These are phyloP conservation scores for Chrysolina haemoptera DNA, from an alignment of 2,888 invertebrate species.

Conservation along the genomic window DNA sequence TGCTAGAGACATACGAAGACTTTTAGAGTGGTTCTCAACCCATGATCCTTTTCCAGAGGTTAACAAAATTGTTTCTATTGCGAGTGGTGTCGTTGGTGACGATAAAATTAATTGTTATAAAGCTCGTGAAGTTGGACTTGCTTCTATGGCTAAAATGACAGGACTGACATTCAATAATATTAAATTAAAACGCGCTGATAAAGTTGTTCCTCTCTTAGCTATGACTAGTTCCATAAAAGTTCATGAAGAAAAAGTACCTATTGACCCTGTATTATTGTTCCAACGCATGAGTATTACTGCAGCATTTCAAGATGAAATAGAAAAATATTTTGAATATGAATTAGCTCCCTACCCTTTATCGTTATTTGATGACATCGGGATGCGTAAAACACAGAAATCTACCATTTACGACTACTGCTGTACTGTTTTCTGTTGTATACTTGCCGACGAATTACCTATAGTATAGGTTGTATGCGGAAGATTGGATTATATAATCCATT, in stretches of 20 bases:
- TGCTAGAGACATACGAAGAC: slow-evolving; percentile 50
- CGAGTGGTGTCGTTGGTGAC: slow-evolving; percentile 36
- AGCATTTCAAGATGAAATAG: not conserved
- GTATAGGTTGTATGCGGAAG: too few relatives aligned
- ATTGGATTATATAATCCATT: too few relatives aligned
- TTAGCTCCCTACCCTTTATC: not conserved
- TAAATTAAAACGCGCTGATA: not conserved
- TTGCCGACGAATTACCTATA: too few relatives aligned
- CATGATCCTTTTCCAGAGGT: slow-evolving; percentile 35
- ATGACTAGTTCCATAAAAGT: slow-evolving; percentile 23
- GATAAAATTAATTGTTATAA: slow-evolving; percentile 33
- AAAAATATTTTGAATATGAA: slow-evolving; percentile 18
- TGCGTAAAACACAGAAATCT: not conserved
- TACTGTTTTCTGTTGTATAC: too few relatives aligned
- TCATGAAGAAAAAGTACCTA: slow-evolving; percentile 27
- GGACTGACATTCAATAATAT: slow-evolving; percentile 27
- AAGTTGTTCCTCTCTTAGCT: too few relatives aligned
- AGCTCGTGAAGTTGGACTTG: slow-evolving; percentile 31
- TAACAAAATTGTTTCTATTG: slow-evolving; percentile 29
- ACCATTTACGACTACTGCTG: not conserved
- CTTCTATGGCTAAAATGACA: slow-evolving; percentile 30
- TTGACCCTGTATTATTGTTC: slow-evolving; percentile 25
- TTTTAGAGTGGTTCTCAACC: slow-evolving; percentile 50
- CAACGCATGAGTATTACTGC: slow-evolving; percentile 29
- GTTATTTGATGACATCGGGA: not conserved